Evolutionary conservation across 2,113 vertebrate genomes (phyloP), one percentile per base, ranked within the genome.

Genomic region (Sylvia atricapilla): DNA sequence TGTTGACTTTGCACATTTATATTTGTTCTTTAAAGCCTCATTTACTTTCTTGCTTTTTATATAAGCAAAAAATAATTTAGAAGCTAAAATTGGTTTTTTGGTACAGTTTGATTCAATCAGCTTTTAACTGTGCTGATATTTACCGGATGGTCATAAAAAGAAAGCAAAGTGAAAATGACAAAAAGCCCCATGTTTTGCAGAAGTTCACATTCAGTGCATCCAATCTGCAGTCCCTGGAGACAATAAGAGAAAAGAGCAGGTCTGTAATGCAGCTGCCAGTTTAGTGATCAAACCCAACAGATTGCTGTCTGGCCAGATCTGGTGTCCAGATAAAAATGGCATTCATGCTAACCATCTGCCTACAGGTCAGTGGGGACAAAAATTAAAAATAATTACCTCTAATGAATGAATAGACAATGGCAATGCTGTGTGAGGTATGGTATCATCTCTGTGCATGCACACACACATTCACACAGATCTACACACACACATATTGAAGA

Each of bases 301-400:
- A 97, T 94, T 96, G 95, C 7, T 10, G 92, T 93, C 37, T 90
- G 95, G 66, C 68, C 94, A 96, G 98, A 97, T 98, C 97, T 96
- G 96, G 97, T 97, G 96, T 97, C 97, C 98, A 98, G 98, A 98
- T 98, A 98, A 97, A 96, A 78, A 94, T 95, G 95, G 96, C 91
- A 97, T 98, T 98, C 97, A 97, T 98, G 97, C 98, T 97, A 90
- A 96, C 98, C 98, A 98, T 98, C 98, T 98, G 98, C 97, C 97
- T 96, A 79, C 92, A 97, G 98, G 97, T 98, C 98, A 98, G 93
- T 59, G 88, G 97, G 96, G 96, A 98, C 96, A 97, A 97, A 98
- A 97, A 97, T 97, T 97, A 98, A 97, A 97, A 98, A 97, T 97
- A 97, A 98, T 98, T 97, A 96, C 96, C 93, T 94, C 96, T 97